Evolutionary conservation across 1,140 invertebrate genomes (phyloP).

Genomic region (Coboldia fuscipes): DNA sequence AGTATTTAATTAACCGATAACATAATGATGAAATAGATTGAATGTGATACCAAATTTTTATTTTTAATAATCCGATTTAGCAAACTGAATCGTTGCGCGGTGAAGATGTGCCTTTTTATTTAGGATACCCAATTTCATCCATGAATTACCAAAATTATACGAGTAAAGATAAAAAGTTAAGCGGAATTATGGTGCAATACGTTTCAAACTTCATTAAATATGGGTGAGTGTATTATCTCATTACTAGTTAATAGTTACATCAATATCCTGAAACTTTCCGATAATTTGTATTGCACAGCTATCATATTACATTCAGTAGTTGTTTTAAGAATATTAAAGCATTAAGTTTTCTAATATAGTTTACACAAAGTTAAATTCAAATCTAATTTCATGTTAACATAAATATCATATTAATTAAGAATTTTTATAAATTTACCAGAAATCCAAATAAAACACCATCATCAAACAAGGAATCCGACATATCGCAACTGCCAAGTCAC

Average conservation of each 20-base stretch:
- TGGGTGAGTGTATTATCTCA: slow-evolving; percentile 36
- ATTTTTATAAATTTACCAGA: slow-evolving; percentile 1
- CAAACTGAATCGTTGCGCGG: slow-evolving; percentile 61
- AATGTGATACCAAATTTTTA: neutral
- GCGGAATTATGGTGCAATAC: slow-evolving; percentile 55
- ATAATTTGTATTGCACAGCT: no score
- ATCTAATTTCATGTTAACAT: neutral
- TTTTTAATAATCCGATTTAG: slow-evolving; percentile 27
- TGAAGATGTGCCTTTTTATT: slow-evolving; percentile 85
- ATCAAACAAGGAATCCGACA: slow-evolving; percentile 1
- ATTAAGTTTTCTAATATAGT: no score
- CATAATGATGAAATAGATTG: neutral
- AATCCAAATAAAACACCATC: slow-evolving; percentile 3
- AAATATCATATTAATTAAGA: neutral
- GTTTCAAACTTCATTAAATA: slow-evolving; percentile 62
- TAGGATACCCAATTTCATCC: slow-evolving; percentile 69
- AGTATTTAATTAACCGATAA: no score
- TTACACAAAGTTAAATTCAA: no score
- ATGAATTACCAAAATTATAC: slow-evolving; percentile 47
- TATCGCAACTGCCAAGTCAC: neutral
- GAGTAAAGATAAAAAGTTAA: slow-evolving; percentile 42
- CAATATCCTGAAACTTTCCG: no score
- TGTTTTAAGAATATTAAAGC: no score
- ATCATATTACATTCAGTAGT: no score
- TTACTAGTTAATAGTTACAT: neutral